Base-by-base conservation (phyloP, 2,888 invertebrate species). In the Eilema griseolum region DNA sequence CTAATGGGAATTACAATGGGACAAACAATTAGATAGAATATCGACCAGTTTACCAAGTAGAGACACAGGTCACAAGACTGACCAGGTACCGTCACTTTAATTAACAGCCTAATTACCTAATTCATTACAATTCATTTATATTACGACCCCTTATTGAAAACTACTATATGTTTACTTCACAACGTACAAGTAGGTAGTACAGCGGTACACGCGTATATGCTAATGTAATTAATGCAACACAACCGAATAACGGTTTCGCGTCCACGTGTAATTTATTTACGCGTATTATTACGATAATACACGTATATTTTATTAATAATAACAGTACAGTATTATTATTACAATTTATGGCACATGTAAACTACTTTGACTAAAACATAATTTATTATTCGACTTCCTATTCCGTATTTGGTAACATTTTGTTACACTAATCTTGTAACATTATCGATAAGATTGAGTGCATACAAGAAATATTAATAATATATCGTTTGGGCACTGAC, bases 401-500 rank as follows among this genome's bases (percentile, higher is more conserved):
- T 77, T 8, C 72, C 74, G 52, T 75, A 76, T 80, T 71, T 70
- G 69, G 70, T 71, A 67, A 61, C 46, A 66, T 70, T 73, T 73
- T 70, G 78, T 76, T 73, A 76, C 69, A 72, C 67, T 69, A 65
- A 68, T 65, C 67, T 37, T 0, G n/a, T 52, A 67, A 73, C 52
- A 69, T 70, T 82, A 77, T 78, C 79, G 69, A 31, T 62, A 62
- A 74, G 83, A 83, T 74, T 72, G 67, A 79, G 71, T 71, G 69
- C 74, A 76, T 79, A 75, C 72, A 75, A 73, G 79, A 69, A 73
- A 74, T 79, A 83, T 79, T 77, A 76, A 82, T 79, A 82, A 83
- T 75, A 70, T 72, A 76, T 77, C 79, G 74, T 82, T 81, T 69
- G 66, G 28, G 66, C 75, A 69, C 28, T 7, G 76, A 75, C 82